Conservation (phyloP, 2,888 invertebrate genomes). For the Lepidocyrtoides sp. region DNA sequence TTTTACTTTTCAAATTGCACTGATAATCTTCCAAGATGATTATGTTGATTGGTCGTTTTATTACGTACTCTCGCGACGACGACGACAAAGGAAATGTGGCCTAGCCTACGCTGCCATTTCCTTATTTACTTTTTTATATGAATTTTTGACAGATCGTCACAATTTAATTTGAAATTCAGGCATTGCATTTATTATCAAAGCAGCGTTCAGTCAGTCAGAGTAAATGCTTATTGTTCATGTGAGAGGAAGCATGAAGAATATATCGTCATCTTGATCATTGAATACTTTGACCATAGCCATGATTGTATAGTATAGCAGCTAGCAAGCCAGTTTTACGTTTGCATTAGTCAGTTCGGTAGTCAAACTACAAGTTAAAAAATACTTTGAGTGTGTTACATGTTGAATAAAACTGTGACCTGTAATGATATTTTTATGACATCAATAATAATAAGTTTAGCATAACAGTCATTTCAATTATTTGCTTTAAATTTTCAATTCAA, state of each 20-base stretch:
- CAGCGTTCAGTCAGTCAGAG: no score
- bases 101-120: slow-evolving; percentile 40
- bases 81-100: slow-evolving; percentile 37
- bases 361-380: no score
- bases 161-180: slow-evolving; percentile 17
- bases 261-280: slow-evolving; percentile 1
- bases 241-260: slow-evolving; percentile 28
- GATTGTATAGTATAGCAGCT: not conserved
- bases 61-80: slow-evolving; percentile 17
- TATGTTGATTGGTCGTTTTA: slow-evolving; percentile 41
- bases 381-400: no score
- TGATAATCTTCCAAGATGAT: slow-evolving; percentile 37
- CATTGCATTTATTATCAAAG: not conserved
- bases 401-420: not conserved
- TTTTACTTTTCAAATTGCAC: slow-evolving; percentile 2
- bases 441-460: not conserved
- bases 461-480: not conserved
- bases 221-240: slow-evolving; percentile 17
- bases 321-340: no score
- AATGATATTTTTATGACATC: no score
- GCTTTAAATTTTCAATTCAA: no score
- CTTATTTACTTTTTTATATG: slow-evolving; percentile 41
- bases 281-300: slow-evolving; percentile 18
- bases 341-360: no score
- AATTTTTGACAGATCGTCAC: slow-evolving; percentile 31